phyloP scores from a whole-genome alignment of 2,888 invertebrate species.

The Temnothorax rugatulus region DNA sequence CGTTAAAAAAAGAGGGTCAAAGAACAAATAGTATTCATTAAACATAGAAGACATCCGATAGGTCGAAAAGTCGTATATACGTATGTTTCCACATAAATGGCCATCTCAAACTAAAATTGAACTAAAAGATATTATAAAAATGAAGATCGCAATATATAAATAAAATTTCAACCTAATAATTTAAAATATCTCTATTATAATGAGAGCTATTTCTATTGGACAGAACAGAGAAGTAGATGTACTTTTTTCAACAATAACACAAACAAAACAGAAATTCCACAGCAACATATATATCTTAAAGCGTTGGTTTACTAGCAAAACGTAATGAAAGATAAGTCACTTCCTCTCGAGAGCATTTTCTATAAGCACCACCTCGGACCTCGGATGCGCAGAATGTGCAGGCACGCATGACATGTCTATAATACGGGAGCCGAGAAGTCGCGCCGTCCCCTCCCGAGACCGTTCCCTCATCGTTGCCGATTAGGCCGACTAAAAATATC shows the following conservation, averaged over 20 bases:
- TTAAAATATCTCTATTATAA: background rate
- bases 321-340: conserved; percentile 23
- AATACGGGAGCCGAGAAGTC: conserved; percentile 33
- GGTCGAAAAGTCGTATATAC: background rate
- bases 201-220: background rate
- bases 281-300: background rate
- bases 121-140: background rate
- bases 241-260: background rate
- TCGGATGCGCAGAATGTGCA: conserved; percentile 43
- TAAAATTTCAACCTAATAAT: conserved; percentile 1
- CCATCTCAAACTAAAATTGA: background rate
- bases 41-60: background rate
- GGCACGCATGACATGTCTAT: conserved; percentile 46
- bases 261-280: background rate
- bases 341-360: conserved; percentile 28
- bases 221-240: background rate
- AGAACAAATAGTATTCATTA: background rate
- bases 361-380: conserved; percentile 26
- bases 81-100: background rate
- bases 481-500: conserved; percentile 71
- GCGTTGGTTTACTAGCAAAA: background rate
- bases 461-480: conserved; percentile 57
- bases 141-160: background rate
- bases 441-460: background rate
- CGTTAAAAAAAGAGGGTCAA: background rate